Conservation (phyloP, 2,888 invertebrate genomes). For the Congeria kusceri region DNA sequence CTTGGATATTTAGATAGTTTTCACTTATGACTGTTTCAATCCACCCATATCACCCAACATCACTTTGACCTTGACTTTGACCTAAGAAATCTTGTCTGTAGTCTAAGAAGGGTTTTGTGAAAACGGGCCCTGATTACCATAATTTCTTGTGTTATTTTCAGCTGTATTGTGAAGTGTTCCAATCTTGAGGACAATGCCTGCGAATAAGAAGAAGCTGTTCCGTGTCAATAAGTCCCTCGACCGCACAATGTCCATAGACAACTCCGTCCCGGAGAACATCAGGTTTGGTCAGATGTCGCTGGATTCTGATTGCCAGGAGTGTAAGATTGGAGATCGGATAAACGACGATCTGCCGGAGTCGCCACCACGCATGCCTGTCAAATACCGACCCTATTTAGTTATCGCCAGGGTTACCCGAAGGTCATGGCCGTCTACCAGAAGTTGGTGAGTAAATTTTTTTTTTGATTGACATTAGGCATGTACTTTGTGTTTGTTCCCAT, state of each 20-base stretch:
- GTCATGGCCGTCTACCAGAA: constrained; percentile 45
- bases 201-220: constrained; percentile 18
- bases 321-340: background rate
- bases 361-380: background rate
- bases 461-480: background rate
- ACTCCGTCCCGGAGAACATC: background rate
- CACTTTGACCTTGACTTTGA: too few relatives aligned
- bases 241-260: constrained; percentile 51
- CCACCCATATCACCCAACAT: too few relatives aligned
- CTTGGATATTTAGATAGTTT: too few relatives aligned
- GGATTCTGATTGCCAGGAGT: constrained; percentile 39
- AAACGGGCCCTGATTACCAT: too few relatives aligned
- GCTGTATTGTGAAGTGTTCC: too few relatives aligned
- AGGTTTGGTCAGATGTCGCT: constrained; percentile 24
- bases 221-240: constrained; percentile 32
- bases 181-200: constrained; percentile 6
- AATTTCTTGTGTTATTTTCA: too few relatives aligned
- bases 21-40: too few relatives aligned
- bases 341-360: background rate
- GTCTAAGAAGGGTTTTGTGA: too few relatives aligned
- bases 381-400: constrained; percentile 26
- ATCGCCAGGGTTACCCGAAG: constrained; percentile 36
- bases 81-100: too few relatives aligned
- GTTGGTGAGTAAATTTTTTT: constrained; percentile 27
- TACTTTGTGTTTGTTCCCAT: background rate